Evolutionary conservation across 2,113 vertebrate genomes (phyloP).

Genomic region (Pelecanus crispus): DNA sequence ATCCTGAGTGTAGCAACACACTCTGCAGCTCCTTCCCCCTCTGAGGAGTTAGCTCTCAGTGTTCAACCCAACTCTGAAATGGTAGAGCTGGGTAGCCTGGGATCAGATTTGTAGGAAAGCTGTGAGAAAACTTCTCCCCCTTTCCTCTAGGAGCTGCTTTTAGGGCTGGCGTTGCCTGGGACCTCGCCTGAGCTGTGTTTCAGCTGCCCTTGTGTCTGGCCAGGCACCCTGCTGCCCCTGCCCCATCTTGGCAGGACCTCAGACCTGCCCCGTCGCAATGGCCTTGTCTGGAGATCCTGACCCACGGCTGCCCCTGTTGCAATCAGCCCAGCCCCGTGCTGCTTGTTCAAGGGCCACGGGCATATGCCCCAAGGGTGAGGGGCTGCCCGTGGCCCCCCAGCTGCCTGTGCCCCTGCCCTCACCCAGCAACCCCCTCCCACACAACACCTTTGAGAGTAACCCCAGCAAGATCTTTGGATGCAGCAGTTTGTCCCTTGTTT

Average conservation of each 20-base stretch:
- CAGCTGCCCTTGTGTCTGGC: not conserved
- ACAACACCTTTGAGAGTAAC: not conserved
- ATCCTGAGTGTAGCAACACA: not conserved
- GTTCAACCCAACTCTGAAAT: not conserved
- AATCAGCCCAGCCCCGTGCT: not conserved
- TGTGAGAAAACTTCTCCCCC: not conserved
- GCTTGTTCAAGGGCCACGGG: not conserved
- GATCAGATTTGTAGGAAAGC: not conserved
- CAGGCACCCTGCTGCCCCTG: not conserved
- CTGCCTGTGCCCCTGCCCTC: not conserved
- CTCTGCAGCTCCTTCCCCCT: not conserved
- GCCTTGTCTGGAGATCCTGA: fast-evolving
- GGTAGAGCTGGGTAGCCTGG: not conserved
- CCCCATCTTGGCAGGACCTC: not conserved
- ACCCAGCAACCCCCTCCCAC: fast-evolving
- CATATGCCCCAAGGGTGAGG: fast-evolving
- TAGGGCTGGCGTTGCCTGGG: not conserved
- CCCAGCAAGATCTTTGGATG: not conserved
- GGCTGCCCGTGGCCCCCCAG: not conserved
- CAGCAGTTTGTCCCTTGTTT: not conserved
- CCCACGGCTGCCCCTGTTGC: not conserved
- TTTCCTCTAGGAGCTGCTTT: not conserved
- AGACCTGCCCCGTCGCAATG: fast-evolving
- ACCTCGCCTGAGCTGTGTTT: not conserved
- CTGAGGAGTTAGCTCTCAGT: not conserved